A percentile compares a stretch with the other conserved stretches of the same genome.
phyloP scores from a whole-genome alignment of 1,140 invertebrate species.

The Drosophila sturtevanti region DNA sequence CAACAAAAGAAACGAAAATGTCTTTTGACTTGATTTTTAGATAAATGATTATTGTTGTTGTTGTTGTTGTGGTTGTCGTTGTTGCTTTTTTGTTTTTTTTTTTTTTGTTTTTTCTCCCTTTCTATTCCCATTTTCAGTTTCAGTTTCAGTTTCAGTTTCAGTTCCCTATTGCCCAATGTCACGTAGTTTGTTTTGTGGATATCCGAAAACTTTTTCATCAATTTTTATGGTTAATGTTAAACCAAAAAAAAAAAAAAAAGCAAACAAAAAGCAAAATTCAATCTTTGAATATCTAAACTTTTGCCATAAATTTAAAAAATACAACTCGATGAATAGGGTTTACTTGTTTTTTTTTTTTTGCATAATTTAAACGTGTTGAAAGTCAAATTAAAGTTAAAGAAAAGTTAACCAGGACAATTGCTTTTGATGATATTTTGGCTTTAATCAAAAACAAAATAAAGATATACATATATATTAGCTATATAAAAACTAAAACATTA shows the following conservation, averaged over 20 bases:
- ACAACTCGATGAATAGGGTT: background rate
- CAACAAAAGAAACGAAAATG: background rate
- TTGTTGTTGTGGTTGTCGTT: no score
- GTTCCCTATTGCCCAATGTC: slow-evolving; percentile 1
- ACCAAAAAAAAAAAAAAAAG: background rate
- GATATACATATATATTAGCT: slow-evolving; percentile 20
- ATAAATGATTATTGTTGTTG: background rate
- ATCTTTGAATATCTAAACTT: background rate
- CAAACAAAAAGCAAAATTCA: background rate
- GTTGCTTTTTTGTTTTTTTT: background rate
- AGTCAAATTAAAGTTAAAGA: background rate
- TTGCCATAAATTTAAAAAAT: background rate
- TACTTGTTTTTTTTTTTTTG: background rate
- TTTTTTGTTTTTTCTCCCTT: background rate
- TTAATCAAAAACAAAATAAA: slow-evolving; percentile 1
- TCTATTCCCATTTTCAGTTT: background rate
- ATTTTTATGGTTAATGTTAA: slow-evolving; percentile 5
- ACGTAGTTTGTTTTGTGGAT: background rate
- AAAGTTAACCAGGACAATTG: background rate
- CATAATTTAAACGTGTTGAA: background rate
- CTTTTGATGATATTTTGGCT: slow-evolving; percentile 6
- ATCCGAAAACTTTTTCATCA: background rate
- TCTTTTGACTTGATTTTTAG: background rate
- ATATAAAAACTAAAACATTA: slow-evolving; percentile 39
- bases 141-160: background rate